Conservation (phyloP, 2,888 invertebrate species). For the Eugnorisma glareosa region DNA sequence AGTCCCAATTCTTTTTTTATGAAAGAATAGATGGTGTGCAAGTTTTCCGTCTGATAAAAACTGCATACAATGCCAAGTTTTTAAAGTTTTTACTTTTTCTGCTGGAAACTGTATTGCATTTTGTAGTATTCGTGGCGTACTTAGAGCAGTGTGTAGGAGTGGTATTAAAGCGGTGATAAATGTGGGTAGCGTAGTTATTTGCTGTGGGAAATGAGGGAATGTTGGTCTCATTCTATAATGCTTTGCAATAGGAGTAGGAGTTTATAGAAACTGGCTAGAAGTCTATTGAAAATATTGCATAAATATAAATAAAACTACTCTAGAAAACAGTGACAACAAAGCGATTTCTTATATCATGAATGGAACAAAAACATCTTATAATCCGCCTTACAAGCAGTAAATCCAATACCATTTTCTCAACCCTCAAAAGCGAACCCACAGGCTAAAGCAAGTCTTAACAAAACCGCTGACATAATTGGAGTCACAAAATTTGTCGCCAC, state of each 20-base stretch:
- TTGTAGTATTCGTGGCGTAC: conserved; percentile 58
- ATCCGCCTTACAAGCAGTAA: conserved; percentile 3
- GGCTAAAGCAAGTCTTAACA: conserved; percentile 58
- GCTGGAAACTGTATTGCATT: conserved; percentile 62
- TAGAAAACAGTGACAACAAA: no score
- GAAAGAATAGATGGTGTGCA: conserved; percentile 63
- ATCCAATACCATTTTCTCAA: conserved; percentile 30
- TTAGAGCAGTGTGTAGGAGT: conserved; percentile 62
- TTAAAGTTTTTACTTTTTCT: conserved; percentile 63
- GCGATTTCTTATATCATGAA: background rate
- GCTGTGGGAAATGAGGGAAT: conserved; percentile 5
- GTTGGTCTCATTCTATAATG: background rate
- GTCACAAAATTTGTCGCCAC: conserved; percentile 63
- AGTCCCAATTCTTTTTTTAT: conserved; percentile 56
- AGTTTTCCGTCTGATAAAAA: conserved; percentile 63
- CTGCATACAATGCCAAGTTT: conserved; percentile 66
- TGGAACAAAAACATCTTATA: conserved; percentile 1
- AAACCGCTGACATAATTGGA: conserved; percentile 64
- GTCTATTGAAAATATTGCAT: background rate
- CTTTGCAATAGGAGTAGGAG: background rate
- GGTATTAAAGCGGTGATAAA: conserved; percentile 55
- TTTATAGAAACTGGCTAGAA: background rate
- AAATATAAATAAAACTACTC: background rate
- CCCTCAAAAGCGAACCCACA: conserved; percentile 44
- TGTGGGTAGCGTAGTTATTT: conserved; percentile 38